A percentile compares a stretch with the other conserved stretches of the same genome.
phyloP scores from a whole-genome alignment of 2,888 invertebrate genomes.

The Harpalus rubripes region DNA sequence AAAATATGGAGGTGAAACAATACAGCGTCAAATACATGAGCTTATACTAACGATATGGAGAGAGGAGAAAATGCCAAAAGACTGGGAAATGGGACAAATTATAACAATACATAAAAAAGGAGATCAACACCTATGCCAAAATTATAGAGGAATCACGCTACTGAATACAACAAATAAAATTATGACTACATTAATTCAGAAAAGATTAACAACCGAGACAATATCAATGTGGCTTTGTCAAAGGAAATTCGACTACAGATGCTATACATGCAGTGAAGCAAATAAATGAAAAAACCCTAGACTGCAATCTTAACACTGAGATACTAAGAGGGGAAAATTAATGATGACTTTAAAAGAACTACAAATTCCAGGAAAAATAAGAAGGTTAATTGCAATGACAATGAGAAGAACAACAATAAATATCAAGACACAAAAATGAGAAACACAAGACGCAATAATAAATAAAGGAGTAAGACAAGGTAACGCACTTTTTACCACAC shows the following conservation, averaged over 20 bases:
- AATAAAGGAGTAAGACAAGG: constrained; percentile 38
- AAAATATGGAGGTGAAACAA: too few species aligned
- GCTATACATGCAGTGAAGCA: neutral
- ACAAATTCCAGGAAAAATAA: constrained; percentile 3
- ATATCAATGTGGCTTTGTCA: too few species aligned
- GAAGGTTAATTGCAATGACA: constrained; percentile 14
- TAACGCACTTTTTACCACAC: neutral
- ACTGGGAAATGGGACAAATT: too few species aligned
- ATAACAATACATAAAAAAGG: too few species aligned
- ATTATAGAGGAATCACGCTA: too few species aligned
- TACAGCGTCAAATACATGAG: too few species aligned
- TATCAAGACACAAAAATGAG: neutral
- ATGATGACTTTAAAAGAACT: constrained; percentile 4
- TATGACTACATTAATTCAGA: too few species aligned
- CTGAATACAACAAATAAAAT: too few species aligned
- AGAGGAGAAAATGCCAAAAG: too few species aligned
- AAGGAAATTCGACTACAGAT: too few species aligned
- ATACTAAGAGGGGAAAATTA: neutral
- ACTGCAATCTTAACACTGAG: constrained; percentile 7
- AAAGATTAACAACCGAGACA: too few species aligned
- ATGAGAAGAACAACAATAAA: neutral
- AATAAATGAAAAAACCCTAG: neutral
- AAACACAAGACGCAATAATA: constrained; percentile 4
- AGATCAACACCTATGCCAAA: neutral
- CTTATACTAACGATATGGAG: too few species aligned